Evolutionary conservation across 2,888 invertebrate genomes (phyloP), one percentile per base, ranked within the genome.

Genomic region (Diabrotica balteata): DNA sequence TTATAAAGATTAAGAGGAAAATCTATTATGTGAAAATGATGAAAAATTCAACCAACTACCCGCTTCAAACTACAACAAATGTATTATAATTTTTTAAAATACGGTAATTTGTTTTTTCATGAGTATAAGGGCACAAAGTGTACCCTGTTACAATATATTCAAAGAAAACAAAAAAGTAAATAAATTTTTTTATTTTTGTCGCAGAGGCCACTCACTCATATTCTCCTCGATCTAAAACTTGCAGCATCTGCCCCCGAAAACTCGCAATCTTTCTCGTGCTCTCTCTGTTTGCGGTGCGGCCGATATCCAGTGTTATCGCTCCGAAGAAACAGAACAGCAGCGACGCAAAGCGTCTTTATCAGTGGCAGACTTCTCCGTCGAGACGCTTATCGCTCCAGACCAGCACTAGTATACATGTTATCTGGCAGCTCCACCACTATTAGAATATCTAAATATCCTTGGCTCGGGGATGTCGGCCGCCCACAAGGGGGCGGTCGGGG

Each of bases 381-480:
- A 79, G 80, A 78, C 81, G 80, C 82, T 83, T 82, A 82, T 83
- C 82, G 80, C 80, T 73, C 80, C 82, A 77, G 82, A 77, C 82
- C 83, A 83, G 83, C 82, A 80, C 81, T 80, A 79, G 78, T 80
- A 80, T 81, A 81, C 82, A 81, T 80, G 83, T 83, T 83, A 83
- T 83, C 83, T 80, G 82, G 75, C 74, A 76, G 76, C 80, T 81
- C 82, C 83, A 82, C 82, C 81, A 83, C 84, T 83, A 84, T 84
- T 84, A 84, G 83, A 84, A 84, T 84, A 84, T 84, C 84, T 84
- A 84, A 84, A 84, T 84, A 84, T 83, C 83, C 82, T 80, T 80
- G 80, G 79, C 77, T 77, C 75, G 75, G 76, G 73, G 79, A 74
- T 72, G 73, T 72, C 73, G 71, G 72, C 72, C 73, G 75, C 76